Evolutionary conservation across 35 echinoderm and acorn worm genomes (phyloP).

Genomic region (Lytechinus pictus): DNA sequence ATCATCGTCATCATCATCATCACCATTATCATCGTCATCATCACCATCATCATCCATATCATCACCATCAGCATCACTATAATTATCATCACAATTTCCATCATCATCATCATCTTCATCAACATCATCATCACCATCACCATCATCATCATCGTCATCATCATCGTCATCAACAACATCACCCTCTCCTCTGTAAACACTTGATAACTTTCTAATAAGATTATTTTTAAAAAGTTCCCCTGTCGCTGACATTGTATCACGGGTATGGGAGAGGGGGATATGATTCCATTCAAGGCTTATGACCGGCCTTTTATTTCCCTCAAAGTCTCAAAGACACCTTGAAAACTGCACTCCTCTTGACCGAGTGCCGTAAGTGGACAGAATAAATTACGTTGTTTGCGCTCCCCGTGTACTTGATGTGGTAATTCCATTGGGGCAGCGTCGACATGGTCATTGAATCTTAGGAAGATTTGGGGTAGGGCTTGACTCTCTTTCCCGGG

Average conservation of each 20-base stretch:
- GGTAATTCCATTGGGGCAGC: not conserved
- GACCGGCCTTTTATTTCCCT: not conserved
- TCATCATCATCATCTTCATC: too few relatives aligned
- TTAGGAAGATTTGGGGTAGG: not conserved
- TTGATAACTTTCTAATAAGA: not conserved
- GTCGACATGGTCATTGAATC: not conserved
- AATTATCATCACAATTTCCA: too few relatives aligned
- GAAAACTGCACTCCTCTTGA: not conserved
- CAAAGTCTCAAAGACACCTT: not conserved
- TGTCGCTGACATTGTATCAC: not conserved
- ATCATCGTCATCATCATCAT: too few relatives aligned
- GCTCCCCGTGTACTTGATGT: not conserved
- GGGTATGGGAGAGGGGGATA: not conserved
- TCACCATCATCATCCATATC: too few relatives aligned
- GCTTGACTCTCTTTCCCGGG: too few relatives aligned
- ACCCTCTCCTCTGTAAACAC: not conserved
- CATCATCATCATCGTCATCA: too few relatives aligned
- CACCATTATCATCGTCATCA: too few relatives aligned
- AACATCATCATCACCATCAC: too few relatives aligned
- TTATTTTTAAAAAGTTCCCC: not conserved
- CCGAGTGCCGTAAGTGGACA: not conserved
- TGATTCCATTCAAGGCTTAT: not conserved
- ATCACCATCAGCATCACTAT: too few relatives aligned
- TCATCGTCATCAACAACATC: too few relatives aligned
- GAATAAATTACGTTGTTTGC: conserved; percentile 13